Base-by-base conservation (phyloP, 92 coral and sea anemone species). In the Porites evermanni region DNA sequence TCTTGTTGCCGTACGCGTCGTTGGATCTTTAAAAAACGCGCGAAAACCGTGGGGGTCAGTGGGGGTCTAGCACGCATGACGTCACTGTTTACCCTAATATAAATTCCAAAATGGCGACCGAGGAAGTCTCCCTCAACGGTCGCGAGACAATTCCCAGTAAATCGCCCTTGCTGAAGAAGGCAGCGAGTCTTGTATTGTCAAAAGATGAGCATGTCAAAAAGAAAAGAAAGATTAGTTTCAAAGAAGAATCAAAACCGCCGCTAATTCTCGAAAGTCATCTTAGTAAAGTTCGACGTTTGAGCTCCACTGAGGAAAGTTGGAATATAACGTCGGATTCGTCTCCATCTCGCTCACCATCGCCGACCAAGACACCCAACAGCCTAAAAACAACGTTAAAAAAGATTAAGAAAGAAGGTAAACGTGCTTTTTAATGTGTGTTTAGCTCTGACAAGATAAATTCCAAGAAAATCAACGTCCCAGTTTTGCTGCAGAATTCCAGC, bases 361-460 rank as follows among this genome's bases (percentile, higher is more conserved):
- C 96, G 56, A 93, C 89, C 59, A 93, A 91, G 90, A 88, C 96
- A 59, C 56, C 91, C 23, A 82, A 87, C 71, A 93, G 96, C 86
- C 79, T 96, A 64, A 96, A 93, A 86, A 95, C 97, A 63, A 95
- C 96, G 79, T 89, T 96, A 26, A 96, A 95, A 79, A 96, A 96
- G 90, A 93, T 95, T 56, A 96, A 93, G 74, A 91, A 91, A 79
- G 99, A 96, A 95, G 99, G 99, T 95, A 81, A 20, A 88, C 75
- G 54, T 18, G 26, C 16, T 32, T 17, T 56, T 64, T 18, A 8
- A 17, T 19, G 47, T 74, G 86, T 8, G 32, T 8, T 17, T 16
- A 65, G 75, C 69, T 60, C 10, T 38, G 68, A 17, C 8, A 32
- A 64, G 50, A 59, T 63, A n/a, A 52, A 53, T 44, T 26, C 23